Percentiles rank a stretch among this genome's conserved stretches.
phyloP scores from a whole-genome alignment of 2,113 vertebrate species.

The Ursus arctos region DNA sequence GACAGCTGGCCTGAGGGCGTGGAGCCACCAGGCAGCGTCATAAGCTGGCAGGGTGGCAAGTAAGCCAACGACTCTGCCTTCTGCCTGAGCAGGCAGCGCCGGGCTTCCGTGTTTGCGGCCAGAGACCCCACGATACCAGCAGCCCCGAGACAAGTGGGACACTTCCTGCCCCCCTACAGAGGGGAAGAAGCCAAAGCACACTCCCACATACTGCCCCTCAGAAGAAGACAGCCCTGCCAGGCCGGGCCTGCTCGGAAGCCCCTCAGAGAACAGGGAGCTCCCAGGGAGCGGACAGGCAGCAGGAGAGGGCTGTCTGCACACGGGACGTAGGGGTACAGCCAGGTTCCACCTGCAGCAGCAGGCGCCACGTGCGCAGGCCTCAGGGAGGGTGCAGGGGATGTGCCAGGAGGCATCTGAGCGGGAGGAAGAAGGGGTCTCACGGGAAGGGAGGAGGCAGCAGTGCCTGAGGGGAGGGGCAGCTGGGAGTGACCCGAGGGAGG shows the following conservation, averaged over 20 bases:
- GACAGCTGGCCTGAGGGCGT: conserved; percentile 26
- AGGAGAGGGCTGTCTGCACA: too few species aligned
- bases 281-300: background rate
- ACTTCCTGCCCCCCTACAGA: background rate
- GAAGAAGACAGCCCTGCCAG: too few species aligned
- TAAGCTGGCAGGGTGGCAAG: conserved; percentile 53
- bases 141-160: background rate
- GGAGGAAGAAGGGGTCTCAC: background rate
- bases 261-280: background rate
- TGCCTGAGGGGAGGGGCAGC: background rate
- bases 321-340: background rate
- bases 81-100: conserved; percentile 30
- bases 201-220: fast-evolving
- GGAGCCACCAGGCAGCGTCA: conserved; percentile 62
- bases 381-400: background rate
- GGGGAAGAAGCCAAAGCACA: background rate
- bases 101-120: conserved; percentile 55
- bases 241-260: background rate
- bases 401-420: too few species aligned
- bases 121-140: conserved; percentile 51
- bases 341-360: background rate
- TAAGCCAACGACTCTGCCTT: conserved; percentile 48
- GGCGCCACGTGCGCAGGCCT: background rate
- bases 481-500: background rate
- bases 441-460: background rate